Evolutionary conservation across 2,113 vertebrate species (phyloP).

Genomic region (Grammomys dolichurus): DNA sequence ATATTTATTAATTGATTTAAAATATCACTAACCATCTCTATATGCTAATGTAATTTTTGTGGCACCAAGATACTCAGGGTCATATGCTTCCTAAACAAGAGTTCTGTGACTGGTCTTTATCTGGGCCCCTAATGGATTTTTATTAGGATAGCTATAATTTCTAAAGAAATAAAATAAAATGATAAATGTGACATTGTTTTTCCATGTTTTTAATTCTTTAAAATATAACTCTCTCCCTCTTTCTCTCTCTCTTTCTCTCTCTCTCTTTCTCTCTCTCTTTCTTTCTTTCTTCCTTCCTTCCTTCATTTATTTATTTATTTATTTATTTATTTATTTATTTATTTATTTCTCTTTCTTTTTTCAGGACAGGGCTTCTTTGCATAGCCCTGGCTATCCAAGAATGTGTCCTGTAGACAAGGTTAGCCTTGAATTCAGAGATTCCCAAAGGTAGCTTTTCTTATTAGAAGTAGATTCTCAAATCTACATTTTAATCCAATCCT

Average conservation of each 20-base stretch:
- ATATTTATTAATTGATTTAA: conserved; percentile 14
- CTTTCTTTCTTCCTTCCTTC: not conserved
- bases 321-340: too few species aligned
- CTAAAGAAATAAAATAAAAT: not conserved
- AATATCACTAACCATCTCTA: not conserved
- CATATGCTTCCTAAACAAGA: not conserved
- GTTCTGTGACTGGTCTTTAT: not conserved
- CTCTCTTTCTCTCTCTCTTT: not conserved
- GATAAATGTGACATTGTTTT: conserved; percentile 29
- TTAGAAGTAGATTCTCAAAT: not conserved
- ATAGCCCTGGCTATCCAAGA: not conserved
- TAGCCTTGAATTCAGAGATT: not conserved
- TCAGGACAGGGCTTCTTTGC: not conserved
- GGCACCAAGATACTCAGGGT: not conserved
- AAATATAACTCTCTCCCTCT: not conserved
- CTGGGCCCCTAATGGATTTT: not conserved
- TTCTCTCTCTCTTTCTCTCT: too few species aligned
- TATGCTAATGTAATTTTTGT: conserved; percentile 16
- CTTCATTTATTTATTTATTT: too few species aligned
- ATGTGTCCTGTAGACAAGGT: not conserved
- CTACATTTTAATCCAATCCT: not conserved
- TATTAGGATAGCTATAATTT: not conserved
- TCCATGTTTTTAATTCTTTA: conserved; percentile 1
- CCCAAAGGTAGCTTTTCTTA: conserved; percentile 17
- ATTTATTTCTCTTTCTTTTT: not conserved